Evolutionary conservation across 2,113 vertebrate genomes (phyloP), one percentile per base, ranked within the genome.

Genomic region (Notarius quadriscutis): DNA sequence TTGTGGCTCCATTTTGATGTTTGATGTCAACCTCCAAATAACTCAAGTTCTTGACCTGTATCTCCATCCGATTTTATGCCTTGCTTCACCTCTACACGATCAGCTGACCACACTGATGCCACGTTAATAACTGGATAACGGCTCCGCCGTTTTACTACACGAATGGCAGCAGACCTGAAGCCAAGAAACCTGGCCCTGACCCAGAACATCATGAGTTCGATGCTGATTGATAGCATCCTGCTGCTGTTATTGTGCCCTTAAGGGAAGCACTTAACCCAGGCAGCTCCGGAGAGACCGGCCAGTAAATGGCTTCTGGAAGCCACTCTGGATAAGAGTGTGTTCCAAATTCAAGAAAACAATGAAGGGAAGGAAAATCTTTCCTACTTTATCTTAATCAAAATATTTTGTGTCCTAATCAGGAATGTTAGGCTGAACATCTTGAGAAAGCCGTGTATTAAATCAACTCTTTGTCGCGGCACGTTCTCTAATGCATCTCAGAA

Each of bases 301-400:
- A 51, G 53, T 62, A 86, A 86, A 60, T 65, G 62, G 55, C 69
- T 62, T 72, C 62, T 83, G 87, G 89, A 87, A 84, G 89, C 74
- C 57, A 83, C 57, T 83, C n/a, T 48, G 67, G 57, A 72, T 81
- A 50, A 81, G 89, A 87, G 90, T 84, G 88, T 91, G 87, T 88
- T 89, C 67, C 67, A 20, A 86, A 15, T 51, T 77, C 72, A 77
- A 62, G 57, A 63, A 67, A 30, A 80, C 77, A 86, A 69, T 69
- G n/a, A 57, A 86, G 17, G 85, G 85, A 65, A 80, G 50, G 20
- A 63, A 79, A 78, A 86, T 7, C 53, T 14, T 81, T 62, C 57
- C 30, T 48, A 62, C 20, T 60, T 62, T 84, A 74, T 41, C 51
- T 22, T 17, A 72, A 84, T 58, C 30, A 34, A 84, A 84, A 57